These are phyloP conservation scores for Scylla paramamosain DNA, from an alignment of 1,140 invertebrate species.

Conservation along the genomic window DNA sequence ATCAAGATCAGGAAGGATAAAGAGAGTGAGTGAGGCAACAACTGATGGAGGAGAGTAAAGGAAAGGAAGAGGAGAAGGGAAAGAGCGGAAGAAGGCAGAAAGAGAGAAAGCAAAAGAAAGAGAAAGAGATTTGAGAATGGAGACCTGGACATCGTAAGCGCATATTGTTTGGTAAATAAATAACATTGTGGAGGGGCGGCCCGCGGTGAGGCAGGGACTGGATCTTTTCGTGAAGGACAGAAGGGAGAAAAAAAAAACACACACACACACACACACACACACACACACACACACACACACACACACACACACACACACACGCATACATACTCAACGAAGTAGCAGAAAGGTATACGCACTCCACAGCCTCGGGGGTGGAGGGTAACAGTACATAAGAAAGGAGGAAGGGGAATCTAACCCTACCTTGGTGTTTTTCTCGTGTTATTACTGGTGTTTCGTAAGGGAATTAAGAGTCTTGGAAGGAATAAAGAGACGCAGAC, in stretches of 20 bases:
- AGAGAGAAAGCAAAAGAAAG: not conserved
- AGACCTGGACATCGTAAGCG: not conserved
- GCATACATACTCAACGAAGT: not conserved
- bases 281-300: not conserved
- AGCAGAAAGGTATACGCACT: too few species aligned
- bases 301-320: not conserved
- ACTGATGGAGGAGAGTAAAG: too few species aligned
- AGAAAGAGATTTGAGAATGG: not conserved
- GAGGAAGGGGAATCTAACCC: too few species aligned
- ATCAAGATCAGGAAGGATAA: not conserved
- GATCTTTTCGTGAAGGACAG: not conserved
- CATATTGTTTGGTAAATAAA: conserved; percentile 22
- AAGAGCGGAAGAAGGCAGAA: not conserved
- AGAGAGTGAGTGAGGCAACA: too few species aligned
- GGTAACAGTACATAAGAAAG: too few species aligned
- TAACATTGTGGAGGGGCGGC: not conserved
- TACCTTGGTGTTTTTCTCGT: too few species aligned
- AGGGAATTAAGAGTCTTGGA: not conserved
- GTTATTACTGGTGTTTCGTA: not conserved
- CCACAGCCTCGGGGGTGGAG: too few species aligned
- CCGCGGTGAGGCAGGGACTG: not conserved
- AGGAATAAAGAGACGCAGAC: too few species aligned
- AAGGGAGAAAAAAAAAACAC: not conserved
- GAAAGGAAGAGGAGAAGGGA: not conserved
- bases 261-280: not conserved